Evolutionary conservation across 2,113 vertebrate genomes (phyloP), one percentile per base, ranked within the genome.

Genomic region (Gulo gulo): DNA sequence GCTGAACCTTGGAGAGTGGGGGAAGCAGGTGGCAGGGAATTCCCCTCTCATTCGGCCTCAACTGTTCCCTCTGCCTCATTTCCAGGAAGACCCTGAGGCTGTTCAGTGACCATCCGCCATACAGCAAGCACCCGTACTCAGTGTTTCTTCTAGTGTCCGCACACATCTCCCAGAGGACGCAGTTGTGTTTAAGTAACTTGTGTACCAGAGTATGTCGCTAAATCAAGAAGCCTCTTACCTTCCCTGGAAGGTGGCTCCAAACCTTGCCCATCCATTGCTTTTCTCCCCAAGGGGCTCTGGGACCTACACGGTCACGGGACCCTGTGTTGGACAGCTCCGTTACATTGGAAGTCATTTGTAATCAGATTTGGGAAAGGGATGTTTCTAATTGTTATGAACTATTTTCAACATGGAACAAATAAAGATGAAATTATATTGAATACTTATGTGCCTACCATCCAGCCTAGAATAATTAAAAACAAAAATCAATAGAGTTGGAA

Each of bases 261-360:
- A 21, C 2, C 42, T 7, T 23, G 12, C 12, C 42, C 5, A 3
- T 16, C 24, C 4, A 2, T 0, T 5, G 34, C 34, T 55, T 34
- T 29, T 4, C 13, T 16, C 26, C 13, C 57, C 52, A 13, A 12
- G 42, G 4, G 2, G 20, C 13, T 12, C 13, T 45, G 36, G 2
- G 2, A 8, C 52, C 67, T 29, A 12, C 5, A 8, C 7, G 2
- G 52, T 61, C 63, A 0, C 0, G 0, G 9, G 2, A 6, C 7
- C 52, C 6, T 8, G 10, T 14, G 14, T 0, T 21, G 21, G 42
- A 15, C 57, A 63, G 31, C 23, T 83, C 63, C n/a, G 24, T 7
- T 20, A 39, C 34, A 36, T 0, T 7, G 29, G n/a, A 63, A 34
- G 55, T 39, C n/a, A 18, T 15, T 16, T 29, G 29, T 31, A 15